Conservation (phyloP, 1,140 invertebrate genomes). For the Anagrus nilaparvatae region DNA sequence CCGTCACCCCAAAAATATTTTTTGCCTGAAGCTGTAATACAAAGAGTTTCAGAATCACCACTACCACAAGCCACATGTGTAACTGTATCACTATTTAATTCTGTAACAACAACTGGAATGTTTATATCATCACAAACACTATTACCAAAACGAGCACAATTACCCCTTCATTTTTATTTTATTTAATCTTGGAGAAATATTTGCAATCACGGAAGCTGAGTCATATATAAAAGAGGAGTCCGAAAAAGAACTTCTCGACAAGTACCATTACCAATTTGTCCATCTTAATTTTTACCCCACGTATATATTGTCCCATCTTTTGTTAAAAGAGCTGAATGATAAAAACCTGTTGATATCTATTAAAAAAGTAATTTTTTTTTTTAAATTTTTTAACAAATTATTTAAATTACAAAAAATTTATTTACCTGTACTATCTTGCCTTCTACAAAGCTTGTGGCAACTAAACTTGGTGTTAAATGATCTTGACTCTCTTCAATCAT, state of each 20-base stretch:
- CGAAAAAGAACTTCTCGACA: constrained; percentile 41
- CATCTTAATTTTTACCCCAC: constrained; percentile 63
- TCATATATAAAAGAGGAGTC: constrained; percentile 44
- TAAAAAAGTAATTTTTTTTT: background rate
- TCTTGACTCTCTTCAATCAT: constrained; percentile 30
- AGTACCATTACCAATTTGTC: constrained; percentile 56
- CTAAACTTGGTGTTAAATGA: constrained; percentile 46
- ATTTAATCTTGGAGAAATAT: background rate
- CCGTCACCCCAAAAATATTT: constrained; percentile 87
- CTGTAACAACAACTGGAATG: constrained; percentile 56
- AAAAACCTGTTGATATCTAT: constrained; percentile 55
- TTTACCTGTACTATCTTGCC: constrained; percentile 48
- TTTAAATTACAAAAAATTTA: constrained; percentile 2
- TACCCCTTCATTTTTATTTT: too few relatives aligned
- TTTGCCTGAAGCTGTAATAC: constrained; percentile 67
- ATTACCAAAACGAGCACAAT: constrained; percentile 73
- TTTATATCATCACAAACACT: constrained; percentile 65
- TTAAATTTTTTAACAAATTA: background rate
- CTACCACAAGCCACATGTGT: constrained; percentile 70
- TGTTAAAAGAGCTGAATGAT: constrained; percentile 57
- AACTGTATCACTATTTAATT: constrained; percentile 58
- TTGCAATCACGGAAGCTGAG: constrained; percentile 6
- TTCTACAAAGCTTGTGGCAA: constrained; percentile 48
- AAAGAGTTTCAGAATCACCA: constrained; percentile 80
- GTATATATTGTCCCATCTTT: constrained; percentile 53